Percentiles rank a stretch among this genome's conserved stretches.
These are phyloP conservation scores for Rotaria sp. DNA, from an alignment of 2,888 invertebrate species.

Conservation along the genomic window DNA sequence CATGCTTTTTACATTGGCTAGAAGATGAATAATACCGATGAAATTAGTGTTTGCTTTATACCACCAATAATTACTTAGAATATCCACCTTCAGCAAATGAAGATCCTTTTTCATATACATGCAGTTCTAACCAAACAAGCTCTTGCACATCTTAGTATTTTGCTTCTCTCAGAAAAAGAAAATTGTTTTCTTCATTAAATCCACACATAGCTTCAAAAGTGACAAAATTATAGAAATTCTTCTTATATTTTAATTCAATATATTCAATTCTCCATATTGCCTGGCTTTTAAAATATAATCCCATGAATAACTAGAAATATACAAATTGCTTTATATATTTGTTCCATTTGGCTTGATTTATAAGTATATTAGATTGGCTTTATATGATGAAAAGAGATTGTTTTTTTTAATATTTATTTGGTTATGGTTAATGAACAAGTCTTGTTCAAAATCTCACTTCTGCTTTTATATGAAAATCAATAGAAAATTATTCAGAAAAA, in stretches of 20 bases:
- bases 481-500: neutral
- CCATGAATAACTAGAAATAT: neutral
- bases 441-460: neutral
- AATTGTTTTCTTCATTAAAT: neutral
- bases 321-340: neutral
- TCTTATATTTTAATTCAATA: neutral
- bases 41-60: neutral
- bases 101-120: neutral
- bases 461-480: neutral
- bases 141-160: neutral
- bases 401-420: neutral
- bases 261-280: neutral
- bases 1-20: neutral
- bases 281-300: neutral
- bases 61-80: neutral
- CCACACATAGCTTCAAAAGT: neutral
- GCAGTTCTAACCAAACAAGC: neutral
- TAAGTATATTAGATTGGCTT: neutral
- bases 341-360: neutral
- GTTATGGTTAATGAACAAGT: neutral
- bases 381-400: neutral
- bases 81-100: neutral
- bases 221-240: neutral
- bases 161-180: neutral
- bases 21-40: neutral